These are phyloP conservation scores for Actenoides hombroni DNA, from an alignment of 2,113 vertebrate genomes.

Conservation along the genomic window DNA sequence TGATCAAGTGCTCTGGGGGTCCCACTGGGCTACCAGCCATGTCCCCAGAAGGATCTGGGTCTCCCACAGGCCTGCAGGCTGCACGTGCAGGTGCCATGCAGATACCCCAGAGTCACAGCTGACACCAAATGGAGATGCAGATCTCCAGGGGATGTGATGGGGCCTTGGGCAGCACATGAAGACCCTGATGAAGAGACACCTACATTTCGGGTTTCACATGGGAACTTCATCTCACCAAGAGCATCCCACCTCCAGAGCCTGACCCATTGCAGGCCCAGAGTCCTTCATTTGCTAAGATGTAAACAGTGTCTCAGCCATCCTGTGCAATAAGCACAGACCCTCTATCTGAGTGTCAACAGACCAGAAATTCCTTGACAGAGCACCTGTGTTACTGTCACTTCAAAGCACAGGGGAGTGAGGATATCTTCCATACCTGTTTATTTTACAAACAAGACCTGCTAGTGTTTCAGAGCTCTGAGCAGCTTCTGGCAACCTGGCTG, in stretches of 20 bases:
- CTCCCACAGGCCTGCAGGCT: background rate
- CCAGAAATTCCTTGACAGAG: background rate
- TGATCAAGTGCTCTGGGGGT: background rate
- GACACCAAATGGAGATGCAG: background rate
- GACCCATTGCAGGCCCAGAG: background rate
- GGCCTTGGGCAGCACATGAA: background rate
- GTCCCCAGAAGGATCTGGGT: background rate
- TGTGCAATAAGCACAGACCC: background rate
- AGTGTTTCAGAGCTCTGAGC: background rate
- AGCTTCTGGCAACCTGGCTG: background rate
- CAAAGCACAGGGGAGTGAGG: background rate
- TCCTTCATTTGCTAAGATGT: background rate
- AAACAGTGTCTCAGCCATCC: background rate
- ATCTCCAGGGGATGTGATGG: background rate
- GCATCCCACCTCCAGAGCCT: background rate
- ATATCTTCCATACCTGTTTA: background rate
- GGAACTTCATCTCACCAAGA: background rate
- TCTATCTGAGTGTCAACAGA: background rate
- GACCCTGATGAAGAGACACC: background rate
- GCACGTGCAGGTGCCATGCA: background rate
- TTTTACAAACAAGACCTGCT: background rate
- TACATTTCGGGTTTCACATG: background rate
- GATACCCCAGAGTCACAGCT: too few relatives aligned
- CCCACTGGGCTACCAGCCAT: background rate
- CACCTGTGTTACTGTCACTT: background rate